Conservation (phyloP, 2,888 invertebrate genomes). For the Holacanthella duospinosa region DNA sequence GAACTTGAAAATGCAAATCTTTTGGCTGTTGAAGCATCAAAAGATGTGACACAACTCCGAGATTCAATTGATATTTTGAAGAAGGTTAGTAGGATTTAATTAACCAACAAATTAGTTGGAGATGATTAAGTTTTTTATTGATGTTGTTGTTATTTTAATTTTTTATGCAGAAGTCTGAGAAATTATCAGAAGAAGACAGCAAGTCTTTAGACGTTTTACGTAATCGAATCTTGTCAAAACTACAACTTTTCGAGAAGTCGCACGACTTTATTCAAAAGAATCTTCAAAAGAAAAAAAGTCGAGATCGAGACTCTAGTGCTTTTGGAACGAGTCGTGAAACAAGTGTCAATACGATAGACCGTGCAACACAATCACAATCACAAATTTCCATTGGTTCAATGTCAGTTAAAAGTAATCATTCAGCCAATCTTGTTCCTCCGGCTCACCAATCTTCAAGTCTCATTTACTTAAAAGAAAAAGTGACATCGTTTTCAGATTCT, state of each 20-base stretch:
- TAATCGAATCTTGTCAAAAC: not conserved
- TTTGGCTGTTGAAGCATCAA: conserved; percentile 25
- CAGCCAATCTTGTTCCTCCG: not conserved
- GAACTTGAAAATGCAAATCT: conserved; percentile 27
- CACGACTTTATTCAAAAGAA: not conserved
- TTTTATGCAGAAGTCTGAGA: not conserved
- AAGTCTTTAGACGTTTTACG: not conserved
- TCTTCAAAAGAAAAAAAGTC: not conserved
- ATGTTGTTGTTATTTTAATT: not conserved
- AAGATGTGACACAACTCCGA: conserved; percentile 25
- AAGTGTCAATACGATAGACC: not conserved
- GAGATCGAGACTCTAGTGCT: not conserved
- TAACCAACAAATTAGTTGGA: not conserved
- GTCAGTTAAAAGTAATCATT: not conserved
- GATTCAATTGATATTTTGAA: conserved; percentile 22
- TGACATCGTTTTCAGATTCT: not conserved
- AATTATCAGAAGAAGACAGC: not conserved
- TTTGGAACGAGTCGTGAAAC: not conserved
- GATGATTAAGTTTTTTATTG: too few species aligned
- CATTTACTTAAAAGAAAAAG: not conserved
- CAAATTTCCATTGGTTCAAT: not conserved
- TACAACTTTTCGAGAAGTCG: conserved; percentile 6
- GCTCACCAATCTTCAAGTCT: not conserved
- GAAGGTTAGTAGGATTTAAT: conserved; percentile 15
- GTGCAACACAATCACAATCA: not conserved